Percentiles rank a stretch among this genome's conserved stretches.
Evolutionary conservation across 23 tunicate species (phyloP).

Genomic region (Phallusia fumigata): DNA sequence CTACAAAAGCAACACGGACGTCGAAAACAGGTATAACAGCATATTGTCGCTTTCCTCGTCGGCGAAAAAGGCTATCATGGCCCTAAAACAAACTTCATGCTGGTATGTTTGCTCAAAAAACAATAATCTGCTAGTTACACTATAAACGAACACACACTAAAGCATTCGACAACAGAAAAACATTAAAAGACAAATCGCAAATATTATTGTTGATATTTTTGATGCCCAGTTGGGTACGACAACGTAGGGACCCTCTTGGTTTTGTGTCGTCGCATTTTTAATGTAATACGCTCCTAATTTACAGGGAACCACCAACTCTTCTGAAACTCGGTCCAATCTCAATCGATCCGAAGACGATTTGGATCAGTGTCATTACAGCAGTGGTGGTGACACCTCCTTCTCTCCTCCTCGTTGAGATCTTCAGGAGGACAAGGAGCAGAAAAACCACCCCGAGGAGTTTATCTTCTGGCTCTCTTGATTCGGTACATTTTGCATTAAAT

Average conservation of each 20-base stretch:
- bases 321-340: constrained; percentile 32
- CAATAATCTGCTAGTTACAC: too few relatives aligned
- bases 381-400: constrained; percentile 29
- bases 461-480: neutral
- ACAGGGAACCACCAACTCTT: neutral
- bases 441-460: neutral
- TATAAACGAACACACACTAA: too few relatives aligned
- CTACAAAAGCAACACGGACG: constrained; percentile 26
- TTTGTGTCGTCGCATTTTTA: neutral
- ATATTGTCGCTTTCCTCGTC: too few relatives aligned
- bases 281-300: neutral
- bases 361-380: constrained; percentile 36
- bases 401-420: constrained; percentile 18
- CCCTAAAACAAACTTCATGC: too few relatives aligned
- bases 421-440: constrained; percentile 20
- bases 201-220: too few relatives aligned
- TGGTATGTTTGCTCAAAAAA: too few relatives aligned
- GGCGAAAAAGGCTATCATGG: too few relatives aligned
- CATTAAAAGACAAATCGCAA: too few relatives aligned
- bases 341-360: constrained; percentile 35
- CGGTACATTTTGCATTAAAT: neutral
- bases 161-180: too few relatives aligned
- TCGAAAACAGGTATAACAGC: constrained; percentile 18
- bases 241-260: too few relatives aligned
- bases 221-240: too few relatives aligned